These are phyloP conservation scores for Cydia fagiglandana DNA, from an alignment of 1,140 invertebrate genomes.

Conservation along the genomic window DNA sequence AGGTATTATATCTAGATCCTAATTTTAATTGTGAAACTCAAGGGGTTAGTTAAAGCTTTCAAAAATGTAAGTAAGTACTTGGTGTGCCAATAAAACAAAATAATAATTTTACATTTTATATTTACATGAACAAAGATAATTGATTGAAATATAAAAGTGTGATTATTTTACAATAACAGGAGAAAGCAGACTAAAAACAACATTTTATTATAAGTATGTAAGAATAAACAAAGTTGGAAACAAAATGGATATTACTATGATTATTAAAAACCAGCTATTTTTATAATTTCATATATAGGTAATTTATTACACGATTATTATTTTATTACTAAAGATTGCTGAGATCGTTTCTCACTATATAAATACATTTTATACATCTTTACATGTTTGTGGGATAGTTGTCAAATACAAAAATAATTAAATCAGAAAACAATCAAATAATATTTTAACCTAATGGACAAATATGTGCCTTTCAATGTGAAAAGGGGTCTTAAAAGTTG, in stretches of 20 bases:
- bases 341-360: slow-evolving; percentile 26
- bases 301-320: neutral
- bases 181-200: neutral
- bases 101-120: neutral
- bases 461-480: neutral
- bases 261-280: neutral
- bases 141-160: slow-evolving; percentile 1
- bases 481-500: neutral
- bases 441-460: slow-evolving; percentile 1
- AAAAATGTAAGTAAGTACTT: neutral
- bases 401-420: neutral
- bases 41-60: too few species aligned
- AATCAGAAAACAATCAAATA: neutral
- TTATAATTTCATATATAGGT: neutral
- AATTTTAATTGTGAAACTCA: too few species aligned
- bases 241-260: too few species aligned
- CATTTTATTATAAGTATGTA: neutral
- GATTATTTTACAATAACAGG: neutral
- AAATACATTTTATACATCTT: slow-evolving; percentile 16
- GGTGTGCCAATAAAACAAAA: neutral
- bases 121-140: neutral
- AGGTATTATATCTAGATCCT: too few species aligned
- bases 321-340: slow-evolving; percentile 12
- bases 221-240: too few species aligned
- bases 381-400: neutral